These are phyloP conservation scores for Lepidurus arcticus DNA, from an alignment of 1,140 invertebrate species.

Conservation along the genomic window DNA sequence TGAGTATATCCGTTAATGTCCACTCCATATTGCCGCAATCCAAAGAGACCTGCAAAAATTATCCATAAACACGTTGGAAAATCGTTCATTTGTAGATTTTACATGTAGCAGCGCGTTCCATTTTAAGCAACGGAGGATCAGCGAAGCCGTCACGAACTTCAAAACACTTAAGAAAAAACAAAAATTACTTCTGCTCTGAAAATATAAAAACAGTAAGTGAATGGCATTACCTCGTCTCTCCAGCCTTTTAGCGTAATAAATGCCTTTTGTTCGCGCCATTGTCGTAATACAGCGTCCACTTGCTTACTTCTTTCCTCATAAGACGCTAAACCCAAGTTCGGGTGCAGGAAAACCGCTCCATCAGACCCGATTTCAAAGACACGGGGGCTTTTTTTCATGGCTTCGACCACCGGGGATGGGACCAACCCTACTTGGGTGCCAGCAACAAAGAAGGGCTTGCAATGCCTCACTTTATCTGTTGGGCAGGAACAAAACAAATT, in stretches of 20 bases:
- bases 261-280: constrained; percentile 59
- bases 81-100: constrained; percentile 40
- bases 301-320: constrained; percentile 69
- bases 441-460: constrained; percentile 77
- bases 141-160: constrained; percentile 68
- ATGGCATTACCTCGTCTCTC: constrained; percentile 70
- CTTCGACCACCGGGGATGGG: constrained; percentile 70
- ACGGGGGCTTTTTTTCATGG: constrained; percentile 66
- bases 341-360: constrained; percentile 46
- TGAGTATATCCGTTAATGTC: constrained; percentile 89
- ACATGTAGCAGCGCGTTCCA: constrained; percentile 87
- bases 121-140: constrained; percentile 68
- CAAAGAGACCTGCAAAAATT: constrained; percentile 64
- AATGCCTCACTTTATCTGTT: constrained; percentile 49
- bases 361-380: constrained; percentile 63
- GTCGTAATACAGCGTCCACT: constrained; percentile 70
- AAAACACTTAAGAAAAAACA: constrained; percentile 59
- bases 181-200: constrained; percentile 9
- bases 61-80: background rate
- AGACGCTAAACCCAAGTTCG: constrained; percentile 31
- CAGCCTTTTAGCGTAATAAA: constrained; percentile 73
- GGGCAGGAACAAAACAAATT: background rate
- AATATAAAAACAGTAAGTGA: constrained; percentile 23
- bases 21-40: constrained; percentile 86
- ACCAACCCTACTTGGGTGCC: constrained; percentile 82